Evolutionary conservation across 2,888 invertebrate genomes (phyloP), one percentile per base, ranked within the genome.

Genomic region (Perizoma affinitatum): DNA sequence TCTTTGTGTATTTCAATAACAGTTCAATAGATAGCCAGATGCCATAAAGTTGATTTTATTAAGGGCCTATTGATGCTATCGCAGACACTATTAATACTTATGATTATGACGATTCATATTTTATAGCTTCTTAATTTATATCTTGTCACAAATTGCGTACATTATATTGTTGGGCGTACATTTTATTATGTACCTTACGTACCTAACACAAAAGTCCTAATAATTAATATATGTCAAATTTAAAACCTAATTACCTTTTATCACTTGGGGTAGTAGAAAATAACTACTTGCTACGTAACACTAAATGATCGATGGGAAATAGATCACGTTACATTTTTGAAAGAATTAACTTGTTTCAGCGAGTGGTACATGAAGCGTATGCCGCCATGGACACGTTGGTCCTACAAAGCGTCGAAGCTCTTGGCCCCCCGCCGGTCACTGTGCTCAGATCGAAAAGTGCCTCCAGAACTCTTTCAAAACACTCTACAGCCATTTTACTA

Each of bases 381-480:
- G 90, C 89, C 6, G 91, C 91, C 0, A 79, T 87, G 79, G 89
- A 89, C 52, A 88, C 90, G 0, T 63, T 91, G 54, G 80, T 91
- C 0, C 72, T 89, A 1, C 83, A 87, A 52, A 86, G 80, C 53
- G 62, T 72, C 5, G 82, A 83, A 38, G 45, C 73, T 0, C 35
- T 69, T 0, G 66, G 53, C 0, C 66, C 68, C 3, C 72, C 74
- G 4, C 59, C 69, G 0, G 62, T 75, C 22, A 66, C 66, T 0
- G 48, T 83, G 5, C 72, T 76, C 6, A 71, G 63, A 33, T 11
- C 22, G 0, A 55, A 35, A 11, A 47, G 10, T 8, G 35, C 53
- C 9, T 22, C 43, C 8, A 11, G 6, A 7, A n/a, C 41, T 11
- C 22, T 42, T 5, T 8, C 45, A 22, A 46, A 45, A 36, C 45